Evolutionary conservation across 2,888 invertebrate genomes (phyloP).

Genomic region (Helobdella robusta): DNA sequence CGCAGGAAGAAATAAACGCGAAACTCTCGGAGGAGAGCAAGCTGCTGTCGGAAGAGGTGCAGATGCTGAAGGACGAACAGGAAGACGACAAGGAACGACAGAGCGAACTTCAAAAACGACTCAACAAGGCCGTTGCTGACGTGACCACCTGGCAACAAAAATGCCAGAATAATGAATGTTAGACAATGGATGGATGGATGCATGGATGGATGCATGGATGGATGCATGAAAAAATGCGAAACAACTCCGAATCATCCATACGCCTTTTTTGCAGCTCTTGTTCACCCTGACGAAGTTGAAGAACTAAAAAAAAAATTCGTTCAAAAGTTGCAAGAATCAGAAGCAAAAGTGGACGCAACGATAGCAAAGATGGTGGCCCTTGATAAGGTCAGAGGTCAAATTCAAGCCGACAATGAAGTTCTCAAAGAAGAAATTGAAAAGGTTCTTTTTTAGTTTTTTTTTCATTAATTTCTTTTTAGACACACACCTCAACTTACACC

Average conservation of each 20-base stretch:
- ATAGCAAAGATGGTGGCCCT: constrained; percentile 92
- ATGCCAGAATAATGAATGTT: constrained; percentile 72
- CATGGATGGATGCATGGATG: not conserved
- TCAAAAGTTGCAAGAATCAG: constrained; percentile 90
- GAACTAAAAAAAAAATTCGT: constrained; percentile 62
- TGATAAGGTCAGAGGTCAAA: constrained; percentile 94
- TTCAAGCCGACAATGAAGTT: constrained; percentile 93
- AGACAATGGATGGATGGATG: constrained; percentile 16
- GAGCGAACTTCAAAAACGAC: constrained; percentile 93
- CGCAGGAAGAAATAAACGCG: constrained; percentile 2
- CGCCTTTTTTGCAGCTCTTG: no score
- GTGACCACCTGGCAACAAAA: constrained; percentile 94
- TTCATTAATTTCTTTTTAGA: not conserved
- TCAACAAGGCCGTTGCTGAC: constrained; percentile 96
- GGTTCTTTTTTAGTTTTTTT: no score
- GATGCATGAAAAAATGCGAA: not conserved
- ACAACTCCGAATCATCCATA: not conserved
- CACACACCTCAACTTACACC: no score
- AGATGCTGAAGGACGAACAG: constrained; percentile 94
- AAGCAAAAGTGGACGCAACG: constrained; percentile 91
- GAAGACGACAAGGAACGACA: constrained; percentile 99
- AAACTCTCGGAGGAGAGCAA: constrained; percentile 69
- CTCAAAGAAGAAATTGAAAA: constrained; percentile 87
- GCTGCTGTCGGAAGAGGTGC: constrained; percentile 95
- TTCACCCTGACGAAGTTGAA: constrained; percentile 52